These are phyloP conservation scores for Platyrinchus mystaceus DNA, from an alignment of 2,797 vertebrate species.

Conservation along the genomic window DNA sequence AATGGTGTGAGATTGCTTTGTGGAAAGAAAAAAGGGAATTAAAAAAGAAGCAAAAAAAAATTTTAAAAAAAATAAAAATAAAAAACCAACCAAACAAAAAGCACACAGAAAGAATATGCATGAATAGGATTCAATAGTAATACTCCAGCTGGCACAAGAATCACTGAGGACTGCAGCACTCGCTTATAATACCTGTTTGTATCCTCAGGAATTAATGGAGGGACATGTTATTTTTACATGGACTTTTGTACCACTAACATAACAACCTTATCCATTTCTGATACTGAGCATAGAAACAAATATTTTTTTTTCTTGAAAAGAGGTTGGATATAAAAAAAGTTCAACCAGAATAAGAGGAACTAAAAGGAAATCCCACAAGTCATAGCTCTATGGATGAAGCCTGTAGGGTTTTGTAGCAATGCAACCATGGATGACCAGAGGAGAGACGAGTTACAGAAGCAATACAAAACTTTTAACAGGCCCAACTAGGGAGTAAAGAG, in stretches of 20 bases:
- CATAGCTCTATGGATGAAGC: background rate
- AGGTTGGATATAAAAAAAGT: background rate
- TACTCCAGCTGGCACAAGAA: background rate
- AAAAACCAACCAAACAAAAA: background rate
- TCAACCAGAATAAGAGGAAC: background rate
- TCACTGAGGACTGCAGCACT: background rate
- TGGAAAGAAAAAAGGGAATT: no score
- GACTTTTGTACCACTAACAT: conserved; percentile 7
- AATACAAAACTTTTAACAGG: background rate
- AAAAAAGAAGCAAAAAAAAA: background rate
- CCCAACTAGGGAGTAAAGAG: background rate
- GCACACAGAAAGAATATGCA: background rate
- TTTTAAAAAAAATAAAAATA: no score
- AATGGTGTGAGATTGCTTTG: background rate
- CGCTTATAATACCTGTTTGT: background rate
- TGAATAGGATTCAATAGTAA: background rate
- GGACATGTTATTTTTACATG: background rate
- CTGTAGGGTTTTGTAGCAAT: background rate
- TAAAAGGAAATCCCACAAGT: background rate
- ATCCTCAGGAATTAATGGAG: background rate
- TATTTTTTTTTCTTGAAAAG: background rate
- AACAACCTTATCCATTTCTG: background rate
- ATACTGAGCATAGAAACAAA: background rate
- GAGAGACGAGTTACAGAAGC: background rate
- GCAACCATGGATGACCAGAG: background rate